A percentile compares a stretch with the other conserved stretches of the same genome.
phyloP scores from a whole-genome alignment of 2,797 vertebrate species.

The Coranthus polyacanthus region DNA sequence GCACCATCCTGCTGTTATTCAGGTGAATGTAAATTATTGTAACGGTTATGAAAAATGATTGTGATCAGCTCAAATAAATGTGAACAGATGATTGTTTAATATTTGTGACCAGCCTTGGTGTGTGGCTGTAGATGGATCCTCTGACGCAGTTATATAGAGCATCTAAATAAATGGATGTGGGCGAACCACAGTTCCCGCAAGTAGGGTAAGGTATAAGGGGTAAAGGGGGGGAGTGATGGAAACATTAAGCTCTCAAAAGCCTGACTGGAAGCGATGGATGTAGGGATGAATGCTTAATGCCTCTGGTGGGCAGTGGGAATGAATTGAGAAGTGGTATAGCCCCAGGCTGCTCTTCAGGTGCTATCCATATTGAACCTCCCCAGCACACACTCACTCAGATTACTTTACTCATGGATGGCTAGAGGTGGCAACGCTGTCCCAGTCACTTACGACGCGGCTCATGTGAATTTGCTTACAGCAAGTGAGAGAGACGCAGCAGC shows the following conservation, averaged over 20 bases:
- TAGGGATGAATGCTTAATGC: conserved; percentile 71
- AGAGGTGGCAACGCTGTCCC: conserved; percentile 54
- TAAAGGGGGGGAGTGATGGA: conserved; percentile 2
- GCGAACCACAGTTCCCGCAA: not conserved
- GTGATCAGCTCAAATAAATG: no score
- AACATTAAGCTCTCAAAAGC: conserved; percentile 56
- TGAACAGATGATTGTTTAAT: no score
- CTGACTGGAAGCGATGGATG: conserved; percentile 49
- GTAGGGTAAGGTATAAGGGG: not conserved
- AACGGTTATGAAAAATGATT: no score
- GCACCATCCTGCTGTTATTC: no score
- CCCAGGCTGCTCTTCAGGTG: conserved; percentile 69
- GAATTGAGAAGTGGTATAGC: conserved; percentile 56
- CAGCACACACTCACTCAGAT: conserved; percentile 35
- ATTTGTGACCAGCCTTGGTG: not conserved
- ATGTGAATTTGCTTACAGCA: no score
- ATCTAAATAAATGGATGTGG: not conserved
- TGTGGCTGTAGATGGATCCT: not conserved
- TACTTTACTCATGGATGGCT: conserved; percentile 34
- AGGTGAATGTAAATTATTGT: no score
- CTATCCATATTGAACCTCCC: conserved; percentile 46
- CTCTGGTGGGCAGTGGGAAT: conserved; percentile 54
- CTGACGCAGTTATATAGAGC: not conserved
- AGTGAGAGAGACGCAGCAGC: conserved; percentile 12
- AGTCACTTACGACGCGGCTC: conserved; percentile 29